These are phyloP conservation scores for Epinephelus cyanopodus DNA, from an alignment of 2,113 vertebrate species.

Conservation along the genomic window DNA sequence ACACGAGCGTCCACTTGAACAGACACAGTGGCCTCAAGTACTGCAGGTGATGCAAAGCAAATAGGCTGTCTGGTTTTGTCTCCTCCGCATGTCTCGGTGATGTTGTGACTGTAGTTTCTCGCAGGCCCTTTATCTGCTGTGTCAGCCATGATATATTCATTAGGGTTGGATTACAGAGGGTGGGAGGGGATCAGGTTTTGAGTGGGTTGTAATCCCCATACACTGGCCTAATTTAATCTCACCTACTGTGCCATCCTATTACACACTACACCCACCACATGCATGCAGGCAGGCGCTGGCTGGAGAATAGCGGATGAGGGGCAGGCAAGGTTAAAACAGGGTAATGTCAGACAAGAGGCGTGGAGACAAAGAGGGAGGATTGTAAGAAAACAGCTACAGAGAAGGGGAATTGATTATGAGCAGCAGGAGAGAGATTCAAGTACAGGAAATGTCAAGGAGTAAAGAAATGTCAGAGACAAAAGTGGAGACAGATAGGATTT, in stretches of 20 bases:
- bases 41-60: slow-evolving; percentile 42
- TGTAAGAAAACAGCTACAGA: slow-evolving; percentile 15
- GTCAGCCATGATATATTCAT: slow-evolving; percentile 85
- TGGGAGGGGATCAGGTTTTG: slow-evolving; percentile 81
- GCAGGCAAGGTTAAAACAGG: slow-evolving; percentile 55
- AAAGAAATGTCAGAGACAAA: slow-evolving; percentile 46
- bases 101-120: slow-evolving; percentile 66
- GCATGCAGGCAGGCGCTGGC: slow-evolving; percentile 34
- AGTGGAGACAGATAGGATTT: slow-evolving; percentile 2
- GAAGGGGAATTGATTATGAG: slow-evolving; percentile 46
- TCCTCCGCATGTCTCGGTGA: slow-evolving; percentile 32
- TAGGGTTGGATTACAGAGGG: slow-evolving; percentile 83
- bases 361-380: slow-evolving; percentile 43
- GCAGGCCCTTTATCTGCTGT: slow-evolving; percentile 68
- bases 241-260: slow-evolving; percentile 85
- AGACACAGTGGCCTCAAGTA: slow-evolving; percentile 36
- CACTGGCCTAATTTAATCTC: slow-evolving; percentile 86
- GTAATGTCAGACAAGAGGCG: slow-evolving; percentile 55
- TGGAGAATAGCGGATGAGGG: slow-evolving; percentile 44
- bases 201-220: slow-evolving; percentile 85
- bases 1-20: not conserved
- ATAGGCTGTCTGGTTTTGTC: slow-evolving; percentile 36
- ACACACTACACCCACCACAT: slow-evolving; percentile 76
- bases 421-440: slow-evolving; percentile 45
- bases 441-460: slow-evolving; percentile 48